Percentiles rank a stretch among this genome's conserved stretches.
These are phyloP conservation scores for Anastatus disparis DNA, from an alignment of 1,140 invertebrate genomes.

Conservation along the genomic window DNA sequence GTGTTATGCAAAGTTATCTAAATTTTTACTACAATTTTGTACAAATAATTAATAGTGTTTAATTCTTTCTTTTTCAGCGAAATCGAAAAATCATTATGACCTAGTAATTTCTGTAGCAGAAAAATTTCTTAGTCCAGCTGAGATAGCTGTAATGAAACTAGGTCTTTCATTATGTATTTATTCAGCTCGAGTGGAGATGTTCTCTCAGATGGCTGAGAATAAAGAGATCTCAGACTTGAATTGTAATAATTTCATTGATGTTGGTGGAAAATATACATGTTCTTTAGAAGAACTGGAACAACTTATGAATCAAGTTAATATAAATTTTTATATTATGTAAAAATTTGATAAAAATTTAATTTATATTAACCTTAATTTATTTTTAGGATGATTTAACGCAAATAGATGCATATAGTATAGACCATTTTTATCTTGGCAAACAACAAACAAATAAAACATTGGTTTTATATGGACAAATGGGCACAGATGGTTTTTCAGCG, in stretches of 20 bases:
- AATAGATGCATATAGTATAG: conserved; percentile 78
- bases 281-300: conserved; percentile 66
- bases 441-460: conserved; percentile 77
- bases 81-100: conserved; percentile 84
- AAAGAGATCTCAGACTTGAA: conserved; percentile 69
- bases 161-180: conserved; percentile 87
- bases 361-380: conserved; percentile 5
- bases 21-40: conserved; percentile 1
- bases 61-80: conserved; percentile 71
- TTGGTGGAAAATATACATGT: conserved; percentile 80
- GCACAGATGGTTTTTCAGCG: conserved; percentile 75
- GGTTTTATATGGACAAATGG: conserved; percentile 88
- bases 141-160: conserved; percentile 86
- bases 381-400: conserved; percentile 54
- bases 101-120: conserved; percentile 75
- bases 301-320: conserved; percentile 60
- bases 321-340: no score
- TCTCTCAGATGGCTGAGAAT: conserved; percentile 86
- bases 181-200: conserved; percentile 91
- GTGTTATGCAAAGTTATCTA: background rate
- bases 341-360: no score
- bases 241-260: conserved; percentile 79
- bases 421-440: conserved; percentile 85
- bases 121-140: conserved; percentile 76
- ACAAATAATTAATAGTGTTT: background rate